phyloP scores from a whole-genome alignment of 2,888 invertebrate genomes.

The Sminthurides aquaticus region DNA sequence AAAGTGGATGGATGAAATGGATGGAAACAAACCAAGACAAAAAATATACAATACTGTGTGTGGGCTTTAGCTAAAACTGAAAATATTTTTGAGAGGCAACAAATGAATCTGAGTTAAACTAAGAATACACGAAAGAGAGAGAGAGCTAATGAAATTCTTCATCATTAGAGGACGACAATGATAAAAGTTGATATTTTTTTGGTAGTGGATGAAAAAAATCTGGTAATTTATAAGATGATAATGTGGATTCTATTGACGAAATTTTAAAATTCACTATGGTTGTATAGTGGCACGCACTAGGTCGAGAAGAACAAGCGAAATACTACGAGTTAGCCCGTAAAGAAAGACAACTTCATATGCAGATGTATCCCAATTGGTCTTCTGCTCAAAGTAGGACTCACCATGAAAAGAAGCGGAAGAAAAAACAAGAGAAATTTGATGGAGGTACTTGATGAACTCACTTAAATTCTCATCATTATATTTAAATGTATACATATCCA shows the following conservation, averaged over 20 bases:
- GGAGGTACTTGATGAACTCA: slow-evolving; percentile 60
- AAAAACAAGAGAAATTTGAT: slow-evolving; percentile 94
- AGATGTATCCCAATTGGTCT: slow-evolving; percentile 99
- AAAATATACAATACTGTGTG: too few relatives aligned
- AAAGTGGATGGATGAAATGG: slow-evolving; percentile 35
- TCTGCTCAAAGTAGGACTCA: slow-evolving; percentile 97
- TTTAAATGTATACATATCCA: slow-evolving; percentile 1
- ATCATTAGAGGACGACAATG: not conserved
- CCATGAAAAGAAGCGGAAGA: slow-evolving; percentile 99
- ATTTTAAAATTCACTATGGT: too few relatives aligned
- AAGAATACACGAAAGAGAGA: not conserved
- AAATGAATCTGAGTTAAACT: not conserved
- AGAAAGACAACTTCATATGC: slow-evolving; percentile 97
- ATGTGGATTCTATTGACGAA: too few relatives aligned
- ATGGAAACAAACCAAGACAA: slow-evolving; percentile 7
- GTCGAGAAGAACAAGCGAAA: slow-evolving; percentile 98
- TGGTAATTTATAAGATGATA: not conserved
- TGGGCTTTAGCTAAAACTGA: not conserved
- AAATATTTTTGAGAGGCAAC: slow-evolving; percentile 7
- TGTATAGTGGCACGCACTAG: slow-evolving; percentile 95
- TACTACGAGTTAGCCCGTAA: slow-evolving; percentile 98
- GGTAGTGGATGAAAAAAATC: not conserved
- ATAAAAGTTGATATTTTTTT: not conserved
- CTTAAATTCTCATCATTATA: slow-evolving; percentile 1
- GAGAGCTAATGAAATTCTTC: not conserved